Evolutionary conservation across 1,140 invertebrate species (phyloP).

Genomic region (Hyposmocoma kahamanoa): DNA sequence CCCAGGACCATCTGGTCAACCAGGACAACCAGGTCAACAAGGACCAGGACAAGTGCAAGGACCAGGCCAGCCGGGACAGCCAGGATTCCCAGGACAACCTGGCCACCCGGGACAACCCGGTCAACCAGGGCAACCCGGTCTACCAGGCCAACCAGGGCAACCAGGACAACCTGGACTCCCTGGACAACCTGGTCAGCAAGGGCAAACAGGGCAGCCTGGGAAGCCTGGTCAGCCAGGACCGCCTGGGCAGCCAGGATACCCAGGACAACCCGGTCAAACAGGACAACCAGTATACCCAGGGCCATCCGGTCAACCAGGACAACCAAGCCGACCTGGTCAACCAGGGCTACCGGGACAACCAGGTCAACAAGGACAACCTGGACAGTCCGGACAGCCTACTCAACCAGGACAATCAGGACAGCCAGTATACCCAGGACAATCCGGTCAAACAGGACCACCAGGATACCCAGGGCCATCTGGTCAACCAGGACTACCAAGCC

Average conservation of each 20-base stretch:
- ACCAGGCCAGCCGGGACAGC: not conserved
- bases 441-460: not conserved
- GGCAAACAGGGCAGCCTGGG: not conserved
- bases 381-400: slow-evolving; percentile 1
- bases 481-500: slow-evolving; percentile 27
- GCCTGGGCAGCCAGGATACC: not conserved
- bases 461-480: slow-evolving; percentile 17
- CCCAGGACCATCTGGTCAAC: not conserved
- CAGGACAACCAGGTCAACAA: not conserved
- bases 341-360: not conserved
- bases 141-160: not conserved
- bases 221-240: not conserved
- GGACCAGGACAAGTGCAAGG: slow-evolving; percentile 3
- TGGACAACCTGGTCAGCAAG: not conserved
- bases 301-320: slow-evolving; percentile 10
- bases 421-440: slow-evolving; percentile 1
- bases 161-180: not conserved
- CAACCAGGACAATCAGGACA: slow-evolving; percentile 5
- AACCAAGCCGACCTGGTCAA: not conserved
- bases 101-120: not conserved
- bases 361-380: slow-evolving; percentile 13
- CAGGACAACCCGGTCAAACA: not conserved
- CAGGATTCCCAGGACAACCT: not conserved
- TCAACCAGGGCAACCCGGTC: not conserved
- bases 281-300: slow-evolving; percentile 13